phyloP scores from a whole-genome alignment of 1,140 invertebrate species.

The Drosophila orosa region DNA sequence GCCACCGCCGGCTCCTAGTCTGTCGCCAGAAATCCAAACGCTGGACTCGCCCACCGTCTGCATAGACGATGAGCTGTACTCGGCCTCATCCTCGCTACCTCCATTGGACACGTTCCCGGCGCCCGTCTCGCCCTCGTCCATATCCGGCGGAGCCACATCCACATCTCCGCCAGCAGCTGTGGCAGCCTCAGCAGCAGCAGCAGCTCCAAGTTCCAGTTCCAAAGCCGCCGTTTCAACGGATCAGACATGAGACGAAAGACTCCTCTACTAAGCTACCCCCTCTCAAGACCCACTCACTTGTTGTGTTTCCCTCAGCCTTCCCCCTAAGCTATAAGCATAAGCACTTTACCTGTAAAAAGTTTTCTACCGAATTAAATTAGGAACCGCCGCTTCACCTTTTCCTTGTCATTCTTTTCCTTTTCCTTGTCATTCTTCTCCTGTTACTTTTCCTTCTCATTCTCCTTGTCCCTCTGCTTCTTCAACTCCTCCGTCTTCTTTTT shows the following conservation, averaged over 20 bases:
- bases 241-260: slow-evolving; percentile 31
- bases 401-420: too few species aligned
- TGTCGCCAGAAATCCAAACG: slow-evolving; percentile 19
- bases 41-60: slow-evolving; percentile 26
- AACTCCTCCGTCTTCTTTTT: too few species aligned
- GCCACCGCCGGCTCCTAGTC: slow-evolving; percentile 22
- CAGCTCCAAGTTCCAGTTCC: slow-evolving; percentile 6
- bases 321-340: slow-evolving; percentile 23
- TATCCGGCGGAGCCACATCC: not conserved
- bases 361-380: slow-evolving; percentile 19
- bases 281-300: not conserved
- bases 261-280: not conserved
- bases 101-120: slow-evolving; percentile 20
- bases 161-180: not conserved
- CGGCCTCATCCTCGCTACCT: slow-evolving; percentile 23
- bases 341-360: not conserved
- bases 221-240: slow-evolving; percentile 18
- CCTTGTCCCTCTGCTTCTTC: too few species aligned
- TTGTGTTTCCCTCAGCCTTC: slow-evolving; percentile 1
- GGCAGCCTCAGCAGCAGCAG: not conserved
- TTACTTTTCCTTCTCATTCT: too few species aligned
- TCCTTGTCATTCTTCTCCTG: too few species aligned
- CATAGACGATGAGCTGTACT: slow-evolving; percentile 22
- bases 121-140: not conserved
- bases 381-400: not conserved